Base-by-base conservation (phyloP, 92 coral and sea anemone genomes). In the Epizoanthus ramosus region DNA sequence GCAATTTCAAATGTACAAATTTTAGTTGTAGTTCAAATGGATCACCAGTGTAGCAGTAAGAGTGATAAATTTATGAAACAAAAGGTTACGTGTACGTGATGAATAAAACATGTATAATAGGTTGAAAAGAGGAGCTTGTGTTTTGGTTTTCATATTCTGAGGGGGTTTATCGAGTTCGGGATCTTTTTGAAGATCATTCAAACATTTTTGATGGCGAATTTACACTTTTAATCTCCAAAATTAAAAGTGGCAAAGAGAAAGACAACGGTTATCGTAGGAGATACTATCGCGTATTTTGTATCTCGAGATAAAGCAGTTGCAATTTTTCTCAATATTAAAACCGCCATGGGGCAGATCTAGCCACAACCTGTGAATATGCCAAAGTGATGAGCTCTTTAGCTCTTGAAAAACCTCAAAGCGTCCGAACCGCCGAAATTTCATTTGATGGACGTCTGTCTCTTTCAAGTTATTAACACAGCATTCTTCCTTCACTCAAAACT, bases 71-170 rank as follows among this genome's bases (percentile, higher is more conserved):
- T 88, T 72, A 58, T 7, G 57, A 84, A 79, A 85, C 83, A 85
- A 89, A 81, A 64, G 88, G 63, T 69, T 79, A 83, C 76, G 67
- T 79, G 84, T 73, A 79, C 15, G 65, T 24, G 73, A 93, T 89
- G 91, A 93, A 93, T 93, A 86, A 93, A 93, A 89, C 90, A 93
- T 93, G 84, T 71, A 58, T 91, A 65, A 71, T 85, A 72, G 80
- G 68, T 75, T 69, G 68, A 86, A 85, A 86, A 86, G 77, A 76
- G 72, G 70, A 75, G 63, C 63, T 85, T 74, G 87, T 79, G 87
- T 71, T 93, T 79, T 65, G 87, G 79, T 87, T 91, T 80, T 80
- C 75, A 85, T 85, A 81, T 72, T 50, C 84, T 81, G 86, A 68
- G 86, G 63, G 63, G 41, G 16, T 63, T 85, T 88, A 88, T 89